Conservation (phyloP, 2,113 vertebrate species). For the Saimiri boliviensis region DNA sequence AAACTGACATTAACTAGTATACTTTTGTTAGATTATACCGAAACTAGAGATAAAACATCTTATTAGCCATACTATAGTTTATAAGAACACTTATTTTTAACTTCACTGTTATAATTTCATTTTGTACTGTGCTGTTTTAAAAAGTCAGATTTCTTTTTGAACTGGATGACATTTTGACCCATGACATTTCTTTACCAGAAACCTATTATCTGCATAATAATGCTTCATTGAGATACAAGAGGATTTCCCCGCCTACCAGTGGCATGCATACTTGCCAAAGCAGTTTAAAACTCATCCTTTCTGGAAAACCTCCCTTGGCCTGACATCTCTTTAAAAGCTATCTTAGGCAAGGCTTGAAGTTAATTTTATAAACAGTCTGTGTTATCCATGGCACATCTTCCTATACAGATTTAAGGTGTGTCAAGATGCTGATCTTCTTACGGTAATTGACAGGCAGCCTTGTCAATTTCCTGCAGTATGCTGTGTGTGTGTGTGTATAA, state of each 20-base stretch:
- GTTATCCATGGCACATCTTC: neutral
- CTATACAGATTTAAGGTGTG: neutral
- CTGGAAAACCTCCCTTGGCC: neutral
- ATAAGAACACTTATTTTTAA: neutral
- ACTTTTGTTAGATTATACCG: constrained; percentile 3
- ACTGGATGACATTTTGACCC: neutral
- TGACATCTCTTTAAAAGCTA: neutral
- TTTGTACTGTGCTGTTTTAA: neutral
- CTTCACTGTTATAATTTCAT: neutral
- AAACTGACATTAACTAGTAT: neutral
- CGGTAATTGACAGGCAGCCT: neutral
- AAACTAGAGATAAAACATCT: constrained; percentile 29
- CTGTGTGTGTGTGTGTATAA: too few relatives aligned
- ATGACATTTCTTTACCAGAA: neutral
- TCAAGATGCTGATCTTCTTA: neutral
- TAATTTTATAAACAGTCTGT: neutral
- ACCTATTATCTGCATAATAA: neutral
- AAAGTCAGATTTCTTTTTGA: neutral
- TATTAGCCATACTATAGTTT: neutral
- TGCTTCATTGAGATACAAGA: neutral
- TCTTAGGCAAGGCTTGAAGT: neutral
- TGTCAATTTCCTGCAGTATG: neutral
- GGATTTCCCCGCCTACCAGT: neutral
- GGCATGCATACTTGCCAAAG: neutral
- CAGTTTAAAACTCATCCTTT: neutral